Evolutionary conservation across 1,140 invertebrate genomes (phyloP).

Genomic region (Aphelinus certus): DNA sequence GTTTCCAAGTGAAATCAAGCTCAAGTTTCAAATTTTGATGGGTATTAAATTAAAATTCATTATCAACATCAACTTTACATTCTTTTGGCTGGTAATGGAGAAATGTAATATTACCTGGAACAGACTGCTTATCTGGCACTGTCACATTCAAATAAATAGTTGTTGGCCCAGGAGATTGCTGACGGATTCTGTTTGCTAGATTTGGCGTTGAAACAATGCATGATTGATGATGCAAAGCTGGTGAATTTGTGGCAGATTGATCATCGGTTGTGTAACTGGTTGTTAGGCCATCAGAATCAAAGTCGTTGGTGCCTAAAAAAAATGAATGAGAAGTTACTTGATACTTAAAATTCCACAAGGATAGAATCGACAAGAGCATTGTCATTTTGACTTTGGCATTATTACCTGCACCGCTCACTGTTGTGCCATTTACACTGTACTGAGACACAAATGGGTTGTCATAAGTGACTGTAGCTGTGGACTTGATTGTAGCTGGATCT

Average conservation of each 20-base stretch:
- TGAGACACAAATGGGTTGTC: slow-evolving; percentile 75
- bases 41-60: no score
- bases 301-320: slow-evolving; percentile 70
- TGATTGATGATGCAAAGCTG: slow-evolving; percentile 70
- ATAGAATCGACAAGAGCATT: slow-evolving; percentile 44
- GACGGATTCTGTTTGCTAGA: slow-evolving; percentile 66
- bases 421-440: slow-evolving; percentile 69
- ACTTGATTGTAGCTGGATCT: slow-evolving; percentile 66
- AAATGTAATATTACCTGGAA: neutral
- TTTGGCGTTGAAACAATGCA: slow-evolving; percentile 75
- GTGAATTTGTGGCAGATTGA: slow-evolving; percentile 51
- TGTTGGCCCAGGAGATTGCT: slow-evolving; percentile 52
- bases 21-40: no score
- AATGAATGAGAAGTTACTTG: slow-evolving; percentile 63
- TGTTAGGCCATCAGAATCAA: slow-evolving; percentile 55
- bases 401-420: slow-evolving; percentile 59
- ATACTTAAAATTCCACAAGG: no score
- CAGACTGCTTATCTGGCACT: slow-evolving; percentile 4
- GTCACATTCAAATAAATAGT: slow-evolving; percentile 55
- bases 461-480: slow-evolving; percentile 63
- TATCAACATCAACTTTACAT: slow-evolving; percentile 12
- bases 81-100: neutral
- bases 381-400: slow-evolving; percentile 16
- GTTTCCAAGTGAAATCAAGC: no score
- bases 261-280: slow-evolving; percentile 52